Percentiles rank a stretch among this genome's conserved stretches.
Evolutionary conservation across 2,113 vertebrate species (phyloP).

Genomic region (Hystrix brachyura): DNA sequence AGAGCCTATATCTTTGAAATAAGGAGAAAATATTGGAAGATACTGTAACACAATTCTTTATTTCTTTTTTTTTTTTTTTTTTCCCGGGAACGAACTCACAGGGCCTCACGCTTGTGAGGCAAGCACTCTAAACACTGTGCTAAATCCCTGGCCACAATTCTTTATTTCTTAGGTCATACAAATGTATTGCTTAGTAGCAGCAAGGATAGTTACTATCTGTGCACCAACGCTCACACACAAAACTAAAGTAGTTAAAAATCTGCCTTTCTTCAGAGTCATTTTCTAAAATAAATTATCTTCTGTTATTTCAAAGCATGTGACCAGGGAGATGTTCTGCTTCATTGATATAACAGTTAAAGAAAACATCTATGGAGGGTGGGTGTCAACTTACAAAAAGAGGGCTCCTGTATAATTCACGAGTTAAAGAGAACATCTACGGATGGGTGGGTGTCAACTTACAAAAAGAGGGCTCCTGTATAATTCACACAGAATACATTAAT

Average conservation of each 20-base stretch:
- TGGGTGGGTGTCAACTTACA: neutral
- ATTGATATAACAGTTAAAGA: constrained; percentile 43
- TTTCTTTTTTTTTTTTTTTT: neutral
- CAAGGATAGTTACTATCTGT: neutral
- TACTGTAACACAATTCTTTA: neutral
- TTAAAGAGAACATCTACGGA: constrained; percentile 44
- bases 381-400: neutral
- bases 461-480: neutral
- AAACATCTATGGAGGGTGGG: neutral
- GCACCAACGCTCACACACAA: neutral
- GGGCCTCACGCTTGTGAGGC: too few species aligned
- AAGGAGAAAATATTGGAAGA: neutral
- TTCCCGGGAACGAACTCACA: too few species aligned
- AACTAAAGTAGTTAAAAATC: constrained; percentile 38
- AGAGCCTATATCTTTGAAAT: neutral
- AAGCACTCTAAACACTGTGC: too few species aligned
- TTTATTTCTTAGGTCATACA: neutral
- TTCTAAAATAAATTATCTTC: neutral
- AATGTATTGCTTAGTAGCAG: neutral
- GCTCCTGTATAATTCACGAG: constrained; percentile 40
- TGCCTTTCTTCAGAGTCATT: neutral
- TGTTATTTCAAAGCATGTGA: constrained; percentile 54
- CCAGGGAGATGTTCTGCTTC: neutral
- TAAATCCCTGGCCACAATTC: neutral
- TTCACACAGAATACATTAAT: constrained; percentile 44